Evolutionary conservation across 2,797 vertebrate species (phyloP).

Genomic region (Spea hammondii): DNA sequence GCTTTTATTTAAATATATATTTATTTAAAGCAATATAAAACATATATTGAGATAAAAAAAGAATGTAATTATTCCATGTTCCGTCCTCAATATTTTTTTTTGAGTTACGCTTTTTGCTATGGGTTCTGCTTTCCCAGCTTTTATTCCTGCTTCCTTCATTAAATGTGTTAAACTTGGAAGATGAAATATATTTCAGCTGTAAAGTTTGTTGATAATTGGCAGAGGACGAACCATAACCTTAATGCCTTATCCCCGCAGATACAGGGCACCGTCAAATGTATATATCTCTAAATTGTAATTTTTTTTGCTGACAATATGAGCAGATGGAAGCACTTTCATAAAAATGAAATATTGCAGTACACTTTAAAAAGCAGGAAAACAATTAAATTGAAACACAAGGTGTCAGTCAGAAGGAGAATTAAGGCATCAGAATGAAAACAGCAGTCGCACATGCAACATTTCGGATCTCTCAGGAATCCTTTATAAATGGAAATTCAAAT

Average conservation of each 20-base stretch:
- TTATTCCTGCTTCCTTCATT: slow-evolving; percentile 25
- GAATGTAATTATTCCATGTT: slow-evolving; percentile 20
- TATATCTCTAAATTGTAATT: slow-evolving; percentile 2
- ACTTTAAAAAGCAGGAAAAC: slow-evolving; percentile 39
- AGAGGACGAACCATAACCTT: slow-evolving; percentile 33
- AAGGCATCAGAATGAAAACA: slow-evolving; percentile 21
- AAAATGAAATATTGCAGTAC: slow-evolving; percentile 38
- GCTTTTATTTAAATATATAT: background rate
- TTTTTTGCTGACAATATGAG: slow-evolving; percentile 40
- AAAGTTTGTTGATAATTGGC: slow-evolving; percentile 43
- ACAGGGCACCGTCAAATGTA: slow-evolving; percentile 17
- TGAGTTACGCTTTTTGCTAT: slow-evolving; percentile 21
- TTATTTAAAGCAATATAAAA: slow-evolving; percentile 8
- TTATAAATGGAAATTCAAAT: slow-evolving; percentile 22
- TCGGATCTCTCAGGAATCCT: slow-evolving; percentile 19
- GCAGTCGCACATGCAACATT: slow-evolving; percentile 20
- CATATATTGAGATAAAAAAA: slow-evolving; percentile 35
- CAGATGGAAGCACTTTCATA: slow-evolving; percentile 41
- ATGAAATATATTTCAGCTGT: slow-evolving; percentile 31
- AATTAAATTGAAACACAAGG: slow-evolving; percentile 40
- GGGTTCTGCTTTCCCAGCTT: slow-evolving; percentile 10
- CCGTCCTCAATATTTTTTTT: background rate
- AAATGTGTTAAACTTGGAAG: slow-evolving; percentile 22
- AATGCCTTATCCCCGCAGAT: slow-evolving; percentile 19
- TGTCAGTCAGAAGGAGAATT: slow-evolving; percentile 42